Evolutionary conservation across 2,113 vertebrate species (phyloP).

Genomic region (Pogona vitticeps): DNA sequence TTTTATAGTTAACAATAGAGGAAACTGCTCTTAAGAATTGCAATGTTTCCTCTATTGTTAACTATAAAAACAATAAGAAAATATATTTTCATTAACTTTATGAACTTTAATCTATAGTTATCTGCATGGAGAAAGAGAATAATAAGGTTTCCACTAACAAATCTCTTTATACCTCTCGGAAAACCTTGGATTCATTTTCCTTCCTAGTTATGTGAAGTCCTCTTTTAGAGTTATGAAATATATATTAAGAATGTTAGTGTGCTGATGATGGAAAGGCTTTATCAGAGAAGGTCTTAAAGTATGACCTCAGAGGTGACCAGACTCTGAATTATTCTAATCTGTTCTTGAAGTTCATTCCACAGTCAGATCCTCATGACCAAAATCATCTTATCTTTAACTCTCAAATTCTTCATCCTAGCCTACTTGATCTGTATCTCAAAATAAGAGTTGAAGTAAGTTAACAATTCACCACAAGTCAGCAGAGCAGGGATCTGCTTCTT

Average conservation of each 20-base stretch:
- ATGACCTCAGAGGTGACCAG: constrained; percentile 22
- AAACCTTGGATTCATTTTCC: constrained; percentile 30
- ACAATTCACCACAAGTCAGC: not conserved
- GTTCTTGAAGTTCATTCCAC: constrained; percentile 38
- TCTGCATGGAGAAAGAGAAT: no score
- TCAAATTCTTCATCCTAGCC: not conserved
- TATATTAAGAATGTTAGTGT: constrained; percentile 61
- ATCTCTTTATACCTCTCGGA: constrained; percentile 58
- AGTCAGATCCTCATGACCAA: constrained; percentile 26
- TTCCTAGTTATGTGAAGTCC: constrained; percentile 38
- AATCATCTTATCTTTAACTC: constrained; percentile 13
- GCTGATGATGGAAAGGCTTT: constrained; percentile 58
- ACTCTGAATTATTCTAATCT: constrained; percentile 44
- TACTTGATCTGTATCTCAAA: not conserved
- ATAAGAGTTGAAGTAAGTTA: constrained; percentile 2
- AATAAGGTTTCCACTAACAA: constrained; percentile 63
- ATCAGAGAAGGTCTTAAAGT: constrained; percentile 26
- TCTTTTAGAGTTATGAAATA: constrained; percentile 49
- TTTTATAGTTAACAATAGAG: no score
- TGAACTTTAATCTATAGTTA: no score
- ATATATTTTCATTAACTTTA: no score
- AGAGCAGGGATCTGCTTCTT: not conserved
- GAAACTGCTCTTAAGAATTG: no score
- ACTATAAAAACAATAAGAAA: no score
- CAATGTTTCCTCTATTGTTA: no score